phyloP scores from a whole-genome alignment of 2,797 vertebrate species.

The Scolopax rusticola region DNA sequence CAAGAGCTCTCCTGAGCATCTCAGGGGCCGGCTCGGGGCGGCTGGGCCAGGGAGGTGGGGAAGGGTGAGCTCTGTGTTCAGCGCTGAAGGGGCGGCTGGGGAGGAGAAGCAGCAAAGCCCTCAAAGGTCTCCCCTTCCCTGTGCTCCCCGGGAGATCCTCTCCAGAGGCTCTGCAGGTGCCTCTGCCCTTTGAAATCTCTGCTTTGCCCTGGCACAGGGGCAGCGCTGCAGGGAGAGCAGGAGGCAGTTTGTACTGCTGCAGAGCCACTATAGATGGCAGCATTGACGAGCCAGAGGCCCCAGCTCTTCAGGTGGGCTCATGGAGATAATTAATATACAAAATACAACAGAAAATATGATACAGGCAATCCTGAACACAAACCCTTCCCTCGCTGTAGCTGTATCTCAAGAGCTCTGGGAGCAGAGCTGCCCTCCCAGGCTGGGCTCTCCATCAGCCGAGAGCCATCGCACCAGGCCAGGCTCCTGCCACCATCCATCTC shows the following conservation, averaged over 20 bases:
- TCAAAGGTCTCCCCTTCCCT: accelerated
- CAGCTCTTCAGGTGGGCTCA: background rate
- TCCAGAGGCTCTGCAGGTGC: accelerated
- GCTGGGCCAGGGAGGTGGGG: background rate
- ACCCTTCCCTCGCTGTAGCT: background rate
- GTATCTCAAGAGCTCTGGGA: background rate
- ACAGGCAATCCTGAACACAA: background rate
- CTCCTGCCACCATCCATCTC: background rate
- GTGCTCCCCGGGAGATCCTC: background rate
- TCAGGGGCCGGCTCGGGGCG: accelerated
- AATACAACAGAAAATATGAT: background rate
- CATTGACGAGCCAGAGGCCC: conserved; percentile 67
- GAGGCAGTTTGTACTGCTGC: background rate
- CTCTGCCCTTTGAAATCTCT: background rate
- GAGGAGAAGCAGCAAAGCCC: background rate
- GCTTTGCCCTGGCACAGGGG: accelerated
- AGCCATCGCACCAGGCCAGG: accelerated
- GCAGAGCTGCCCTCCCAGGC: background rate
- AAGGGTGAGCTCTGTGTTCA: accelerated
- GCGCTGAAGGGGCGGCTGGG: accelerated
- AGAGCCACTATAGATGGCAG: conserved; percentile 78
- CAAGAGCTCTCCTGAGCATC: accelerated
- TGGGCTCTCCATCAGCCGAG: background rate
- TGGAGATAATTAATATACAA: background rate
- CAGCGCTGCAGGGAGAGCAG: background rate